Conservation (phyloP, 2,888 invertebrate species). For the Resseliella maxima region DNA sequence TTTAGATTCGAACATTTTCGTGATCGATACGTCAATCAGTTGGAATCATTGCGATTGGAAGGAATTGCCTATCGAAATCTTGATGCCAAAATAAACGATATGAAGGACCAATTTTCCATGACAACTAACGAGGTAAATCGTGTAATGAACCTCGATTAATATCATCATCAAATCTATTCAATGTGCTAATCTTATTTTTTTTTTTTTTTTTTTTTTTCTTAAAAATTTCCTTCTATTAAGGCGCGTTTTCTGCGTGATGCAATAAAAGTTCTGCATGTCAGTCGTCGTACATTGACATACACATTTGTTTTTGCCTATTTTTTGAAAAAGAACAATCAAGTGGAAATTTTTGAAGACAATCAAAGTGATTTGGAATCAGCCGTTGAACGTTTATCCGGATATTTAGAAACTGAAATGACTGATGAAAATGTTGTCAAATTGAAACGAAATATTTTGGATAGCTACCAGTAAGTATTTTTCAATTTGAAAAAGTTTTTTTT, state of each 20-base stretch:
- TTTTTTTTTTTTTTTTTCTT: no score
- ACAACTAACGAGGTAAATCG: background rate
- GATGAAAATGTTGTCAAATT: slow-evolving; percentile 96
- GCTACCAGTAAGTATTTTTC: slow-evolving; percentile 81
- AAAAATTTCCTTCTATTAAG: no score
- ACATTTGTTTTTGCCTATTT: slow-evolving; percentile 99
- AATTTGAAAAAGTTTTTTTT: no score
- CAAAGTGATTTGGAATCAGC: slow-evolving; percentile 98
- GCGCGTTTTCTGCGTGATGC: slow-evolving; percentile 98
- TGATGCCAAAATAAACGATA: background rate
- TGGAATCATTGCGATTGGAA: background rate
- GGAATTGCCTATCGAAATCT: background rate
- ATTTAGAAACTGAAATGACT: slow-evolving; percentile 82
- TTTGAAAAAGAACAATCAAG: slow-evolving; percentile 97
- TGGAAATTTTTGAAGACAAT: slow-evolving; percentile 98
- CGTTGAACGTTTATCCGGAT: slow-evolving; percentile 96
- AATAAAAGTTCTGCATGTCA: slow-evolving; percentile 93
- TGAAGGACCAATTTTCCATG: background rate
- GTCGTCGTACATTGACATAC: slow-evolving; percentile 98
- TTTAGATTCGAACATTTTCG: background rate
- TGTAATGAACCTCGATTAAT: background rate
- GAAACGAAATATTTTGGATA: slow-evolving; percentile 98
- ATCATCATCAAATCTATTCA: background rate
- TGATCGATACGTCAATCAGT: background rate
- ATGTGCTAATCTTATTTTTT: slow-evolving; percentile 59